A percentile compares a stretch with the other conserved stretches of the same genome.
Conservation (phyloP, 1,140 invertebrate genomes). For the Ostrea edulis region DNA sequence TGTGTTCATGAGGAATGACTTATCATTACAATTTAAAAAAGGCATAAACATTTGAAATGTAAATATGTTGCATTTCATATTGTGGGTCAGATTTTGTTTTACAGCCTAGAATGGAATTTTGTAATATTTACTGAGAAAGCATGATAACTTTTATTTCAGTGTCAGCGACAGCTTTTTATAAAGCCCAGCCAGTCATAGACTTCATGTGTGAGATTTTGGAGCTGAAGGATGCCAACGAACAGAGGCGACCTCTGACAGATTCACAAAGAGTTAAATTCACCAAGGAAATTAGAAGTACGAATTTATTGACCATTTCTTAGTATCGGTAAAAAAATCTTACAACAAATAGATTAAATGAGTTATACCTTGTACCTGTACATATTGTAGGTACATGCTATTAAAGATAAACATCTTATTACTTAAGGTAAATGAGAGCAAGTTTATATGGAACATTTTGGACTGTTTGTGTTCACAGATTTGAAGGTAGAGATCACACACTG, state of each 20-base stretch:
- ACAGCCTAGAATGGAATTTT: too few species aligned
- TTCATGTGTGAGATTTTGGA: constrained; percentile 99
- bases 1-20: too few species aligned
- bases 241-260: constrained; percentile 97
- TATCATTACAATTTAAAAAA: too few species aligned
- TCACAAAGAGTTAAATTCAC: constrained; percentile 99
- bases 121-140: not conserved
- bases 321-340: too few species aligned
- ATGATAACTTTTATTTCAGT: constrained; percentile 83
- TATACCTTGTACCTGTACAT: too few species aligned
- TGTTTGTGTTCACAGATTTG: constrained; percentile 82
- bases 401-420: too few species aligned
- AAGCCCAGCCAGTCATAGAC: constrained; percentile 99
- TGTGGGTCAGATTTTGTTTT: too few species aligned
- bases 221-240: constrained; percentile 97
- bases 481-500: constrained; percentile 99
- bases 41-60: too few species aligned
- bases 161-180: constrained; percentile 99
- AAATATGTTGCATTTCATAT: too few species aligned
- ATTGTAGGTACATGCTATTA: too few species aligned
- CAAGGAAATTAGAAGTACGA: constrained; percentile 97
- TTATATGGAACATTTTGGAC: not conserved
- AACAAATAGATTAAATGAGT: too few species aligned
- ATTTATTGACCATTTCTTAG: not conserved
- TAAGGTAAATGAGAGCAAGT: too few species aligned